Evolutionary conservation across 2,888 invertebrate species (phyloP).

Genomic region (Camponotus fellah): DNA sequence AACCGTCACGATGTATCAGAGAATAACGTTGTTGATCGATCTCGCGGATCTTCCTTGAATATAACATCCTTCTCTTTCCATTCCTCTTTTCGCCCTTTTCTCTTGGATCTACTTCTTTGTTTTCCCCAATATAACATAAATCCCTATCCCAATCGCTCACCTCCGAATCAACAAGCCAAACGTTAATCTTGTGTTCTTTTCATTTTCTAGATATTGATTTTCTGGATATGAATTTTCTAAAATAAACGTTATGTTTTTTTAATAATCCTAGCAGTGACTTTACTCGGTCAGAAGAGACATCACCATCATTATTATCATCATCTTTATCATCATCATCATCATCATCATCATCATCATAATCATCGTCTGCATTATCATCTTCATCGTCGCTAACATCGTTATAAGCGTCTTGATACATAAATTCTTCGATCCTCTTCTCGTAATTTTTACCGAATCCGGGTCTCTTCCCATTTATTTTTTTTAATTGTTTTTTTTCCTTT

Average conservation of each 20-base stretch:
- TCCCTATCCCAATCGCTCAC: not conserved
- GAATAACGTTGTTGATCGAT: slow-evolving; percentile 43
- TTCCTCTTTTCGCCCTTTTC: slow-evolving; percentile 5
- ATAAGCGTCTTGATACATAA: not conserved
- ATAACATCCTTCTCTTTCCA: slow-evolving; percentile 5
- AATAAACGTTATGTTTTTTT: slow-evolving; percentile 63
- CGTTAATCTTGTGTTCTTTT: slow-evolving; percentile 58
- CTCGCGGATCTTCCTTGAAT: not conserved
- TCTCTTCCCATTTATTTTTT: not conserved
- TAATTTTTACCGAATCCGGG: not conserved
- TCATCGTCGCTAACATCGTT: not conserved
- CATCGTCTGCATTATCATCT: not conserved
- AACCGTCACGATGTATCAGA: not conserved
- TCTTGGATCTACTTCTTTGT: slow-evolving; percentile 14
- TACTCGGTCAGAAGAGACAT: slow-evolving; percentile 32
- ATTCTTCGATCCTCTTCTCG: slow-evolving; percentile 15
- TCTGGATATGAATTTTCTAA: slow-evolving; percentile 50
- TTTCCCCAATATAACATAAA: slow-evolving; percentile 31
- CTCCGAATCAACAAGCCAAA: slow-evolving; percentile 29
- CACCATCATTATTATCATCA: not conserved
- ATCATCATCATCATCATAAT: not conserved
- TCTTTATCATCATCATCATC: not conserved
- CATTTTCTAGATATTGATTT: slow-evolving; percentile 39
- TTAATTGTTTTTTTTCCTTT: not conserved
- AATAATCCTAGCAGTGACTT: slow-evolving; percentile 48